These are phyloP conservation scores for Brachionus asplanchnoidis DNA, from an alignment of 1,140 invertebrate species.

Conservation along the genomic window DNA sequence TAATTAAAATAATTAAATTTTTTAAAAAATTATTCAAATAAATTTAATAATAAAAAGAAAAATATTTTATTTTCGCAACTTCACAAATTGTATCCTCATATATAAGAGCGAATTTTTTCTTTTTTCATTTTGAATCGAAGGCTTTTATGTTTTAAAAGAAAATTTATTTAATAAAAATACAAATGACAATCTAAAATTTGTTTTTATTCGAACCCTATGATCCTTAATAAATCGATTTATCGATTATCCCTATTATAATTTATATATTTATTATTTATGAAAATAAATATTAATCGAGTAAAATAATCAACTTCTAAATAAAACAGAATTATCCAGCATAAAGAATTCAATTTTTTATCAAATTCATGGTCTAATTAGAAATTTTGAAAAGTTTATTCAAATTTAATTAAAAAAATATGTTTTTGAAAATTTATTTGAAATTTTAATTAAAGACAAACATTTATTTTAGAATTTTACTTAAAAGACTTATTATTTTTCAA, in stretches of 20 bases:
- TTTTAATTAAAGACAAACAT: too few species aligned
- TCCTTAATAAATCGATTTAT: not conserved
- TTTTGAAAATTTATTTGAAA: too few species aligned
- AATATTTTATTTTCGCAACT: not conserved
- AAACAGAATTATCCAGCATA: too few species aligned
- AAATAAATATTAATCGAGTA: too few species aligned
- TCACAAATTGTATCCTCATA: not conserved
- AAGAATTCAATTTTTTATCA: too few species aligned
- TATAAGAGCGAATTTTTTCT: not conserved
- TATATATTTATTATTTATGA: too few species aligned
- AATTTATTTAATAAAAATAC: constrained; percentile 5
- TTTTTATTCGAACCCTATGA: not conserved
- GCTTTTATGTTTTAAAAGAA: not conserved
- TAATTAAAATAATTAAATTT: not conserved
- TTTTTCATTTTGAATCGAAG: not conserved
- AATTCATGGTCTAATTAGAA: too few species aligned
- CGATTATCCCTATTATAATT: not conserved
- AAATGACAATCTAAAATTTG: not conserved
- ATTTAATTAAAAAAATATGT: too few species aligned
- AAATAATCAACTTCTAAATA: too few species aligned
- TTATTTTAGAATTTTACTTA: too few species aligned
- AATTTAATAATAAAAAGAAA: not conserved
- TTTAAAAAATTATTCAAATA: not conserved
- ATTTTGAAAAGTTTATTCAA: too few species aligned
- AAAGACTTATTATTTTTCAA: not conserved